phyloP scores from a whole-genome alignment of 1,140 invertebrate genomes.

The Telenomus remus region DNA sequence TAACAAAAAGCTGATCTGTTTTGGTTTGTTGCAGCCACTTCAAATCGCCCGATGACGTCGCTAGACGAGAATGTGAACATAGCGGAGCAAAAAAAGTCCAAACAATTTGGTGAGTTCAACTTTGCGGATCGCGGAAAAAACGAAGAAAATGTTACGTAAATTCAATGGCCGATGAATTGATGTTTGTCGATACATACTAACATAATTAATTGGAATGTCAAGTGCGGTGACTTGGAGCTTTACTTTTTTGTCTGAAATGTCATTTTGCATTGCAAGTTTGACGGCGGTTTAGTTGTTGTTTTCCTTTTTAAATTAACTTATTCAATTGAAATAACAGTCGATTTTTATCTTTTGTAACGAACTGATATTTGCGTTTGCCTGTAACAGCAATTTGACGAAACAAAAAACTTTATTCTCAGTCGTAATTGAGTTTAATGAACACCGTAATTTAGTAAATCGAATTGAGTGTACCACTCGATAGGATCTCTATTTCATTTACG shows the following conservation, averaged over 20 bases:
- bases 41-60: conserved; percentile 70
- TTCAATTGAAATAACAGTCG: no score
- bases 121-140: background rate
- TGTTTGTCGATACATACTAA: background rate
- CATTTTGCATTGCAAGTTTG: no score
- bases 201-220: conserved; percentile 9
- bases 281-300: no score
- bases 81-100: conserved; percentile 40
- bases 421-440: conserved; percentile 4
- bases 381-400: no score
- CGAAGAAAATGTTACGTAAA: background rate
- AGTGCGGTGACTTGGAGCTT: background rate
- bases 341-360: no score
- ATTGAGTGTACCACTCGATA: conserved; percentile 2
- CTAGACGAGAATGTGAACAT: conserved; percentile 72
- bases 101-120: conserved; percentile 65
- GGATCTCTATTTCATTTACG: conserved; percentile 15
- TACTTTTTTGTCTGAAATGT: no score
- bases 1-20: background rate
- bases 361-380: no score
- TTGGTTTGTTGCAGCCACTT: conserved; percentile 60
- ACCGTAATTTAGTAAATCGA: conserved; percentile 16
- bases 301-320: no score
- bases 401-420: no score
- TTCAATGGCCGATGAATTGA: conserved; percentile 18